Evolutionary conservation across 1,140 invertebrate species (phyloP).

Genomic region (Brachionus calyciflorus): DNA sequence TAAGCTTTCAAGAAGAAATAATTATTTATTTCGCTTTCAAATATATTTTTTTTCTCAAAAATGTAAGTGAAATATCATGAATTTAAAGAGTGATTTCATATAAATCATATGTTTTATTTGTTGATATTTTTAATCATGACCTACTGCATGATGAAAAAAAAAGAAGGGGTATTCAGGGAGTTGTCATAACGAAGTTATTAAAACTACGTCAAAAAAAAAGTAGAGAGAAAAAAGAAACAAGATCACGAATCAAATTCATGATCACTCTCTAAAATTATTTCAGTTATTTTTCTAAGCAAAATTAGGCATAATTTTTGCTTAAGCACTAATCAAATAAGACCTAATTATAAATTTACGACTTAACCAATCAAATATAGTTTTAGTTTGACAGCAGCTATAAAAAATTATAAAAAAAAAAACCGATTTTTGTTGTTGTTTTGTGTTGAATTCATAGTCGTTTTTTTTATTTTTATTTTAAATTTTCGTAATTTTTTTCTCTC

Average conservation of each 20-base stretch:
- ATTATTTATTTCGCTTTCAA: too few species aligned
- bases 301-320: slow-evolving; percentile 33
- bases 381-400: slow-evolving; percentile 42
- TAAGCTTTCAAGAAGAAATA: too few species aligned
- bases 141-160: background rate
- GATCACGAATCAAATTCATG: background rate
- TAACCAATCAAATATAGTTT: slow-evolving; percentile 11
- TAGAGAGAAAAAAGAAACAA: too few species aligned
- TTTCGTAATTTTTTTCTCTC: background rate
- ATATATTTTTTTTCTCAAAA: too few species aligned
- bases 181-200: slow-evolving; percentile 3
- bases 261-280: slow-evolving; percentile 3
- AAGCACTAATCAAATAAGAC: slow-evolving; percentile 40
- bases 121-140: background rate
- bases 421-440: background rate
- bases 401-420: background rate
- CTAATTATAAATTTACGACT: slow-evolving; percentile 27
- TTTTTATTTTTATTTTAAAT: background rate
- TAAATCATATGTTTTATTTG: background rate
- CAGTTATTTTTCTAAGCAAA: slow-evolving; percentile 14
- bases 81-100: too few species aligned
- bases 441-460: background rate
- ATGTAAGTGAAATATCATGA: too few species aligned
- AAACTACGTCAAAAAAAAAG: background rate
- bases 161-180: background rate